Evolutionary conservation across 2,113 vertebrate genomes (phyloP).

Genomic region (Regulus satrapa): DNA sequence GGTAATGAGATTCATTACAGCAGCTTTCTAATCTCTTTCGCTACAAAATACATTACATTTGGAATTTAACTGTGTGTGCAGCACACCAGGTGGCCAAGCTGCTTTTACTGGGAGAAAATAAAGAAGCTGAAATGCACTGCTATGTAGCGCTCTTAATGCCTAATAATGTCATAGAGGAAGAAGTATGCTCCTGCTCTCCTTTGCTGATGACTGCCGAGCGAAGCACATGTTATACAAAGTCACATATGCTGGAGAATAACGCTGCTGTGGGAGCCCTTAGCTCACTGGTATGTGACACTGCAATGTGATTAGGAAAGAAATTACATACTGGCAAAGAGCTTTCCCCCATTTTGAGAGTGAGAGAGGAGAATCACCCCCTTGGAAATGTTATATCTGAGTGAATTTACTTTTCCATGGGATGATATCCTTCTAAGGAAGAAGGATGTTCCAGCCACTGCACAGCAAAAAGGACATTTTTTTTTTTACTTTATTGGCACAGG

Average conservation of each 20-base stretch:
- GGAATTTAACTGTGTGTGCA: constrained; percentile 66
- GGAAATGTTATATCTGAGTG: constrained; percentile 49
- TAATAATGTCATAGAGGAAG: constrained; percentile 68
- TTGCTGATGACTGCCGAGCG: constrained; percentile 54
- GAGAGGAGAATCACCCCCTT: constrained; percentile 40
- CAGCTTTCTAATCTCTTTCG: constrained; percentile 68
- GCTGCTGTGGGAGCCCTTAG: constrained; percentile 61
- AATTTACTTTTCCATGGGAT: constrained; percentile 48
- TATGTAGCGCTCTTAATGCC: constrained; percentile 61
- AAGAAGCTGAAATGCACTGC: constrained; percentile 64
- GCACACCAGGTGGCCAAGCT: constrained; percentile 69
- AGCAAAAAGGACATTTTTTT: not conserved
- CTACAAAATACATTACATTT: constrained; percentile 66
- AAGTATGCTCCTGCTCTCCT: constrained; percentile 61
- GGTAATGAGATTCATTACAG: constrained; percentile 70
- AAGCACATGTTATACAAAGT: constrained; percentile 56
- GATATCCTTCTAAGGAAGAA: constrained; percentile 53
- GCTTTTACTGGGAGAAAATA: constrained; percentile 67
- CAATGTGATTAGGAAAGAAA: constrained; percentile 69
- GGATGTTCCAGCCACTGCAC: not conserved
- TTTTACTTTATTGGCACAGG: not conserved
- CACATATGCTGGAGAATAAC: constrained; percentile 58
- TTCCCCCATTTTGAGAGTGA: constrained; percentile 34
- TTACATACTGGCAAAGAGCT: constrained; percentile 56
- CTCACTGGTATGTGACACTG: constrained; percentile 67